phyloP scores from a whole-genome alignment of 2,113 vertebrate genomes.

The Microcebus jonahi region DNA sequence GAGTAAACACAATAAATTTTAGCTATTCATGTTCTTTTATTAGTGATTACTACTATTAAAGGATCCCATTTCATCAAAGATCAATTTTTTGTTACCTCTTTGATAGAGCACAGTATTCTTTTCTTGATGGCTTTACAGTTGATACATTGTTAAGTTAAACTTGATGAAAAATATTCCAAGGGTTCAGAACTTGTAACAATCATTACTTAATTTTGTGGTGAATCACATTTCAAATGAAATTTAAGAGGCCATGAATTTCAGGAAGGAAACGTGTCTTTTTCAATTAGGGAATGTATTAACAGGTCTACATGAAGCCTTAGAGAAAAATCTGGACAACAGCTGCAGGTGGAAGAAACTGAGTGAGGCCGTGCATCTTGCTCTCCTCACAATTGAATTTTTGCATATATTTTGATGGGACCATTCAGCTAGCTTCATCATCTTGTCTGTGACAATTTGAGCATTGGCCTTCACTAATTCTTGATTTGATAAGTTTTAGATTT shows the following conservation, averaged over 20 bases:
- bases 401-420: not conserved
- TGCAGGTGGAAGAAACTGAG: not conserved
- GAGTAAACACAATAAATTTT: not conserved
- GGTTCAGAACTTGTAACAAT: not conserved
- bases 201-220: conserved; percentile 25
- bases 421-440: conserved; percentile 24
- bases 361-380: not conserved
- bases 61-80: not conserved
- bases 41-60: not conserved
- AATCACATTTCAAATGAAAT: conserved; percentile 51
- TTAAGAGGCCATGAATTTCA: conserved; percentile 23
- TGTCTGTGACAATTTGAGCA: conserved; percentile 26
- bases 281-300: conserved; percentile 8
- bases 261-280: not conserved
- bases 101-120: not conserved
- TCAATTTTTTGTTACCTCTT: not conserved
- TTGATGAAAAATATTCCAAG: conserved; percentile 16
- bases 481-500: conserved; percentile 12
- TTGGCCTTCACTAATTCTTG: not conserved
- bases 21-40: not conserved
- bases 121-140: not conserved
- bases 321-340: not conserved
- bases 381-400: conserved; percentile 13
- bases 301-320: not conserved
- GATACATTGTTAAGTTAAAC: conserved; percentile 34